Evolutionary conservation across 1,140 invertebrate species (phyloP), one percentile per base, ranked within the genome.

Genomic region (Orussus abietinus): DNA sequence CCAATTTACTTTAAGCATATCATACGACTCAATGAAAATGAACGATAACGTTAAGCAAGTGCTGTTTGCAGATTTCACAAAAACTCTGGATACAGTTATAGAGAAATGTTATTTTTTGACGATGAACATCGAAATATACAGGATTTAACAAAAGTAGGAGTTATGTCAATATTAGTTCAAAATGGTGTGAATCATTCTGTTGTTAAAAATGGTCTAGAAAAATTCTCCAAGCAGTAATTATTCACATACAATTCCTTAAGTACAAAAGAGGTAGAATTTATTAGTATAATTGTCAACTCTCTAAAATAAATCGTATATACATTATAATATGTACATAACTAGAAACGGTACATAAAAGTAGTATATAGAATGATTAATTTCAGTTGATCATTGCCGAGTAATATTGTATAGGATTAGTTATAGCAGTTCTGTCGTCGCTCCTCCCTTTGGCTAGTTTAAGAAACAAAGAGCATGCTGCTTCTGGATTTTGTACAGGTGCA

Each of bases 31-130:
- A 7, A 15, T 11, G 38, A 37, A 9, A 29, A 12, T 46, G 17
- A 21, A 7, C 25, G 25, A 19, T n/a, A 40, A 15, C 19, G 42
- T 18, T 43, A 36, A 50, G 53, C 26, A 10, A 51, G 48, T 58
- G 56, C 55, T 49, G 50, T 51, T 72, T 74, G 47, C 47, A 84
- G 82, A 53, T 78, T 86, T 45, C 73, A 79, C 43, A 60, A 73
- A 42, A 47, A 66, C 14, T 79, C 79, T 45, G 76, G 75, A 11
- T 36, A 78, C 20, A 55, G 74, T 1, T 85, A 75, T 57, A 69
- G 75, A 31, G 79, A 87, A 20, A 88, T 89, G 83, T 51, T 85
- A 26, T 85, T 85, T 54, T 85, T 85, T 64, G 82, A 85, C 51
- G 82, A 85, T 62, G 82, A 85, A 57, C 22, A 64, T 2, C 55